Percentiles rank a stretch among this genome's conserved stretches.
These are phyloP conservation scores for Cydia fagiglandana DNA, from an alignment of 1,140 invertebrate genomes.

Conservation along the genomic window DNA sequence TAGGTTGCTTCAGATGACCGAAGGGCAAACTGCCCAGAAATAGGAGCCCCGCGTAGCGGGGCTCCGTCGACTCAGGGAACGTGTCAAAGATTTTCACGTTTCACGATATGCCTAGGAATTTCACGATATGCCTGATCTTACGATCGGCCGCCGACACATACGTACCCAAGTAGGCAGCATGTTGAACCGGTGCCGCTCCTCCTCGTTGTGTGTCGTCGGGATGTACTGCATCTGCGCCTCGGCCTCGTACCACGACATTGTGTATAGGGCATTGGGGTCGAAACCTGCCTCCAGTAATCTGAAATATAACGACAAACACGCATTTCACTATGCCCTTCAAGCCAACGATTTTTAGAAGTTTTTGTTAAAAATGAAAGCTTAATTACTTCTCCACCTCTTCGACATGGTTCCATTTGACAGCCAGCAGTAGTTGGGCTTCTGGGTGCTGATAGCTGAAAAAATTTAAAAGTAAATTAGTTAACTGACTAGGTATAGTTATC, in stretches of 20 bases:
- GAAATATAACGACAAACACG: constrained; percentile 6
- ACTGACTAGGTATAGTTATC: too few species aligned
- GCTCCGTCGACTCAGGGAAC: too few species aligned
- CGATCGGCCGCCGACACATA: too few species aligned
- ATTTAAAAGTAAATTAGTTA: not conserved
- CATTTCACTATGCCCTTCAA: too few species aligned
- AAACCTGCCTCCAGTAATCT: constrained; percentile 51
- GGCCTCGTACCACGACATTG: constrained; percentile 15
- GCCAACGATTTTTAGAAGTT: not conserved
- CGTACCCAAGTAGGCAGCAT: constrained; percentile 36
- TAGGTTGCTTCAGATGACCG: too few species aligned
- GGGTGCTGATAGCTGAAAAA: constrained; percentile 25
- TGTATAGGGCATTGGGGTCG: constrained; percentile 41
- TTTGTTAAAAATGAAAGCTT: not conserved
- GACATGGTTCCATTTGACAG: constrained; percentile 35
- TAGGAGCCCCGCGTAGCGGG: too few species aligned
- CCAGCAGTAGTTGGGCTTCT: constrained; percentile 39
- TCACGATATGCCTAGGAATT: too few species aligned
- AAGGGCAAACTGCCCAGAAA: too few species aligned
- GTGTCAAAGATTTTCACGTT: too few species aligned
- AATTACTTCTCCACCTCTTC: constrained; percentile 41
- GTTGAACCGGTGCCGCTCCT: constrained; percentile 17
- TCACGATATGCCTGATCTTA: too few species aligned
- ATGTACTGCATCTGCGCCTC: constrained; percentile 39
- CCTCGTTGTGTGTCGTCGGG: constrained; percentile 37